phyloP scores from a whole-genome alignment of 2,113 vertebrate species.

The Pseudopodoces humilis region DNA sequence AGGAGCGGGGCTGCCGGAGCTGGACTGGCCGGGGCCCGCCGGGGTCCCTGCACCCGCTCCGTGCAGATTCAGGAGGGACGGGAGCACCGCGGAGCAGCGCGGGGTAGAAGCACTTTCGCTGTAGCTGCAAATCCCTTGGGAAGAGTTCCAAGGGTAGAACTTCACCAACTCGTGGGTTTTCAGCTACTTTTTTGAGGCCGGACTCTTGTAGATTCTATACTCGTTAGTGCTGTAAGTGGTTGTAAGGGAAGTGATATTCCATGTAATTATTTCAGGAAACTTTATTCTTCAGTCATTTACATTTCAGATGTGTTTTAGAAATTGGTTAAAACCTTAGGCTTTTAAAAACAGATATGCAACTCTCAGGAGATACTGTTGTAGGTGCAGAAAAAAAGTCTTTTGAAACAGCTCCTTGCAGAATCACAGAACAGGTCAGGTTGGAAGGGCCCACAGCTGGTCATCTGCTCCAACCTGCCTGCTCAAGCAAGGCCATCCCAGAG shows the following conservation, averaged over 20 bases:
- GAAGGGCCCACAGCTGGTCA: not conserved
- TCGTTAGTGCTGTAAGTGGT: not conserved
- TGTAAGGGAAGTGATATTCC: not conserved
- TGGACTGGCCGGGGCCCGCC: too few relatives aligned
- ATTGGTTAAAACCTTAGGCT: not conserved
- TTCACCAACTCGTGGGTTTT: not conserved
- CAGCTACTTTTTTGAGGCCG: fast-evolving
- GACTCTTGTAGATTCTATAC: not conserved
- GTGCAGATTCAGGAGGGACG: fast-evolving
- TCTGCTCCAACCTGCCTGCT: not conserved
- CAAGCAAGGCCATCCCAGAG: not conserved
- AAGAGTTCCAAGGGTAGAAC: too few relatives aligned
- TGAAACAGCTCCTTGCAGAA: not conserved
- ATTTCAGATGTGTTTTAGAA: not conserved
- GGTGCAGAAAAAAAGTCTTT: not conserved
- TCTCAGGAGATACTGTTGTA: not conserved
- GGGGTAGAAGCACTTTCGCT: fast-evolving
- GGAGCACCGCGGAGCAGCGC: fast-evolving
- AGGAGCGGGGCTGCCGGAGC: too few relatives aligned
- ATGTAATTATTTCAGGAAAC: not conserved
- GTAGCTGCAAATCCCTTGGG: not conserved
- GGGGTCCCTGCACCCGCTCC: fast-evolving
- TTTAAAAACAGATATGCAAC: not conserved
- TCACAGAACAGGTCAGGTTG: not conserved
- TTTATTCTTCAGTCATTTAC: not conserved